A percentile compares a stretch with the other conserved stretches of the same genome.
Conservation (phyloP, 2,888 invertebrate genomes). For the Phaonia tiefii region DNA sequence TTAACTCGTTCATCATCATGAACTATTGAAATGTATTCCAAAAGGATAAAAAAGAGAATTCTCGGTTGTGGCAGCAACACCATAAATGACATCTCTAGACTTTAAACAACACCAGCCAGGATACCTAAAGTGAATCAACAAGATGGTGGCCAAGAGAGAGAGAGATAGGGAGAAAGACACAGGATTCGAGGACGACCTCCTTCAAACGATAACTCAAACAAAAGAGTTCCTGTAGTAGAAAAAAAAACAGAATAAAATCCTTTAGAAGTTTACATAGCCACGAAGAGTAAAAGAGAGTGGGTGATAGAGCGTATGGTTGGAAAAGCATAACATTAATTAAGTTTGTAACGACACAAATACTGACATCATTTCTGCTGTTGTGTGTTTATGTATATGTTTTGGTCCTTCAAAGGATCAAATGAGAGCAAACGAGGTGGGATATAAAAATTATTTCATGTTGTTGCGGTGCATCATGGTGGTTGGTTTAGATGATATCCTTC, state of each 20-base stretch:
- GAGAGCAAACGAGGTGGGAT: background rate
- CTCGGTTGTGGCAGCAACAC: background rate
- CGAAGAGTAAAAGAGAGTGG: background rate
- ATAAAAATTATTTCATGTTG: background rate
- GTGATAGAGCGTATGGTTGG: background rate
- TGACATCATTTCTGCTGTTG: slow-evolving; percentile 54
- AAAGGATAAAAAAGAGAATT: too few species aligned
- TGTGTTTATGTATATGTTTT: background rate
- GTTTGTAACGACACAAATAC: slow-evolving; percentile 73
- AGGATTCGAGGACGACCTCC: background rate
- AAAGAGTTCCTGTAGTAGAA: slow-evolving; percentile 24
- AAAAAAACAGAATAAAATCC: background rate
- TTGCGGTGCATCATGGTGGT: background rate
- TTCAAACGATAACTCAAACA: slow-evolving; percentile 23
- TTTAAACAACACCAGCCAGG: too few species aligned
- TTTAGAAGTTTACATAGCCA: too few species aligned
- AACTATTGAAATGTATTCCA: slow-evolving; percentile 39
- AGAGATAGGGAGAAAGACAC: too few species aligned
- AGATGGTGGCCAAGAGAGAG: background rate
- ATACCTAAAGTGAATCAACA: background rate
- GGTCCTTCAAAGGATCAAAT: background rate
- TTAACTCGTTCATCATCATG: slow-evolving; percentile 21
- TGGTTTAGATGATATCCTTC: background rate
- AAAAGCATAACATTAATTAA: slow-evolving; percentile 73
- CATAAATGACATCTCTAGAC: slow-evolving; percentile 16